Percentiles rank a stretch among this genome's conserved stretches.
Evolutionary conservation across 1,140 invertebrate species (phyloP).

Genomic region (Planococcus citri): DNA sequence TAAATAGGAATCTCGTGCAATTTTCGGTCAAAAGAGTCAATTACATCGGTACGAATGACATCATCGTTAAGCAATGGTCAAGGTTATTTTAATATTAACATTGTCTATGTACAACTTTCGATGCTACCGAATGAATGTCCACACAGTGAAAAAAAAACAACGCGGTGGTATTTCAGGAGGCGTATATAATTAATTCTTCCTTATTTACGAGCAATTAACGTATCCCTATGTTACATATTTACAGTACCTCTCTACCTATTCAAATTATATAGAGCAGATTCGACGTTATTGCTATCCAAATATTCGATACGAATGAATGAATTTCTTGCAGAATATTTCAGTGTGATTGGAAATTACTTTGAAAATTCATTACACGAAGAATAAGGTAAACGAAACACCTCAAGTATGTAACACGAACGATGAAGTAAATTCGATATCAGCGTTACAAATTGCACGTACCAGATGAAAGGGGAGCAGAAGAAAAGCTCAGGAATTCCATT

Average conservation of each 20-base stretch:
- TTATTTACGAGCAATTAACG: not conserved
- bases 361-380: too few species aligned
- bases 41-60: conserved; percentile 6
- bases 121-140: not conserved
- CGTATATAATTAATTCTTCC: conserved; percentile 7
- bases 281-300: too few species aligned
- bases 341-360: too few species aligned
- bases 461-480: not conserved
- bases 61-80: not conserved
- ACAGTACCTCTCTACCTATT: too few species aligned
- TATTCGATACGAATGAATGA: too few species aligned
- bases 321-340: too few species aligned
- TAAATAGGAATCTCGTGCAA: too few species aligned
- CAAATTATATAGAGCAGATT: too few species aligned
- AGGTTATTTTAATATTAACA: not conserved
- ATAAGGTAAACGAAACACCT: too few species aligned
- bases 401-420: too few species aligned
- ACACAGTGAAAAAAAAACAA: not conserved
- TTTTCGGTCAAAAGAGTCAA: not conserved
- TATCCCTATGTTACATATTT: not conserved
- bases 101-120: not conserved
- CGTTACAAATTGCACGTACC: not conserved
- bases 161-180: not conserved
- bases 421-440: not conserved
- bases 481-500: not conserved